Evolutionary conservation across 2,888 invertebrate genomes (phyloP), one percentile per base, ranked within the genome.

Genomic region (Vandiemenella viatica): DNA sequence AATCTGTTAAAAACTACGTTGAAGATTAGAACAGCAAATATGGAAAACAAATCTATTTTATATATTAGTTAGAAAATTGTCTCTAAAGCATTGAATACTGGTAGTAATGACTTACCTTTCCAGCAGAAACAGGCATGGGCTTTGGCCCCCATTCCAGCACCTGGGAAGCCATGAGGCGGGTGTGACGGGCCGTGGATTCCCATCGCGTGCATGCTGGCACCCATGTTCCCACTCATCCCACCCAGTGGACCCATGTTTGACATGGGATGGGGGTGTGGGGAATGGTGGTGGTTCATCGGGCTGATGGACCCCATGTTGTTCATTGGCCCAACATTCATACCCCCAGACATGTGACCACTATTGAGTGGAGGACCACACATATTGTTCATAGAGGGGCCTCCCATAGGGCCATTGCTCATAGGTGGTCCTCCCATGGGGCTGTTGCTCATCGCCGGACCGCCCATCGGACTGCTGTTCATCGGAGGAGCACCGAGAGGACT

Each of bases 101-200:
- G n/a, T n/a, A n/a, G n/a, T n/a, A n/a, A n/a, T n/a, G n/a, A 55
- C 56, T 56, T 62, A 91, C 83, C 75, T 90, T 87, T 43, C 86
- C 86, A 46, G 90, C 88, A 64, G 87, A 86, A 53, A 90, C 88
- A 58, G 91, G 87, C 83, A 91, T 86, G 13, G 91, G 89, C 65
- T 88, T 89, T 2, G 85, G 83, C n/a, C 22, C 84, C 84, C 73
- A 80, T 64, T 50, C 76, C 74, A 38, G 72, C 70, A 43, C 68
- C 70, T 58, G 68, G 69, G 53, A 68, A 67, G 49, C 73, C 72
- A 51, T 68, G 67, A n/a, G 65, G 66, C 26, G 47, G 50, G 37
- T 49, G 52, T 10, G 51, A 45, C 6, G 51, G 53, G 8, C 51
- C 51, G 21, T 52, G 53, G 70, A 76, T 73, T 3, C 72, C 71